Base-by-base conservation (phyloP, 1,140 invertebrate genomes). In the Brevipalpus yothersi region DNA sequence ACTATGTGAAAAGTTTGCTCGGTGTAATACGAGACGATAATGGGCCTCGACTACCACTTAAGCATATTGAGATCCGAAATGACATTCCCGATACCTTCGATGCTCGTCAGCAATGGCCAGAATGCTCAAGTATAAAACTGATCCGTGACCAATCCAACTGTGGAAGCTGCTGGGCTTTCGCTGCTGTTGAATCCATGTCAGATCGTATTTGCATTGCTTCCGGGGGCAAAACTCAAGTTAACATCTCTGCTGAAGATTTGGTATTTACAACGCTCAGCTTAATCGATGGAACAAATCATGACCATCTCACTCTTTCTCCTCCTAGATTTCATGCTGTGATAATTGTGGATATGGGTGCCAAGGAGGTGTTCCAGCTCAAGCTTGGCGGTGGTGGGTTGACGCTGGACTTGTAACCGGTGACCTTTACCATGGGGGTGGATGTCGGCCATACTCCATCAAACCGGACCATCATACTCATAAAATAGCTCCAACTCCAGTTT, bases 131-230 rank as follows among this genome's bases (percentile, higher is more conserved):
- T 11, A 56, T 56, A 10, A 10, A 7, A 31, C 8, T 9, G 17
- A 56, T 56, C 39, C 8, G 54, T 5, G 54, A 56, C 39, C 54
- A 56, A 56, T 19, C 19, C 9, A 7, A 7, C 8, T 61, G 56
- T 59, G 62, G 64, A 53, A 66, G 60, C 58, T 69, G 66, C 58
- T 71, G 83, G 82, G 86, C 86, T 8, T 86, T 90, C 71, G 88
- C 85, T 55, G 86, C 89, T n/a, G 86, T 86, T 1, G 86, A 89
- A 72, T 83, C 88, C 1, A 93, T 94, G 81, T 86, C 86, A 17
- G 90, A 95, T 71, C 75, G 90, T 56, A 77, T 76, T 53, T 95
- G 90, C 70, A 89, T 91, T 63, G 81, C 84, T 63, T 84, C 82
- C 0, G 77, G 82, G 23, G 86, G 79, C 19, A 77, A 76, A 39